Conservation (phyloP, 1,140 invertebrate species). For the Drosophila orosa region DNA sequence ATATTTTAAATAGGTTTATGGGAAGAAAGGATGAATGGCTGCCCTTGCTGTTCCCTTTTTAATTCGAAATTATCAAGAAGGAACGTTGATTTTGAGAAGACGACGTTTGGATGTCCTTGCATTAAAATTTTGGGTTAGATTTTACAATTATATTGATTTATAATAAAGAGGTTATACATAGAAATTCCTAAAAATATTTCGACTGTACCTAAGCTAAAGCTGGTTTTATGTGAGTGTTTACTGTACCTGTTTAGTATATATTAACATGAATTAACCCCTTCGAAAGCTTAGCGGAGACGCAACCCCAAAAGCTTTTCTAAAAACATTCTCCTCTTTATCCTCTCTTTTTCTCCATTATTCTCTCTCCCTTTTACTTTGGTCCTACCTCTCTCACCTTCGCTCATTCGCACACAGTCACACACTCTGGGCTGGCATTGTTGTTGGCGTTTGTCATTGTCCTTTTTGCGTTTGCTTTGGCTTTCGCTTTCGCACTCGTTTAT, state of each 20-base stretch:
- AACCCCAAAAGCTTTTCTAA: constrained; percentile 39
- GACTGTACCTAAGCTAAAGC: not conserved
- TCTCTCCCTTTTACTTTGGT: constrained; percentile 2
- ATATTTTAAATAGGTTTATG: not conserved
- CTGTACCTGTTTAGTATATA: not conserved
- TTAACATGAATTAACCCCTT: not conserved
- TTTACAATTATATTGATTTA: too few relatives aligned
- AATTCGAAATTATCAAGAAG: too few relatives aligned
- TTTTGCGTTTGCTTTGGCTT: constrained; percentile 65
- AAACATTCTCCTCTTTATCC: not conserved
- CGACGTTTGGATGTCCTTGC: too few relatives aligned
- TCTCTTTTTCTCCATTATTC: constrained; percentile 3
- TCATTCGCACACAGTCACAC: constrained; percentile 26
- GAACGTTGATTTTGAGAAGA: too few relatives aligned
- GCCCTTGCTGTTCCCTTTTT: too few relatives aligned
- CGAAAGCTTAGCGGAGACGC: constrained; percentile 45
- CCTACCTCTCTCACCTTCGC: constrained; percentile 21
- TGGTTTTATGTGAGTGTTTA: not conserved
- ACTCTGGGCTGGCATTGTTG: constrained; percentile 27
- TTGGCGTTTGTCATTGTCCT: constrained; percentile 69
- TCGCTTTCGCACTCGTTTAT: constrained; percentile 79
- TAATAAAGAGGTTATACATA: not conserved
- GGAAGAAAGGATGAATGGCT: too few relatives aligned
- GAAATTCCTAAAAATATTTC: not conserved
- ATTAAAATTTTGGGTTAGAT: too few relatives aligned